Evolutionary conservation across 2,797 vertebrate genomes (phyloP), one percentile per base, ranked within the genome.

Genomic region (Hippocampus kuda): DNA sequence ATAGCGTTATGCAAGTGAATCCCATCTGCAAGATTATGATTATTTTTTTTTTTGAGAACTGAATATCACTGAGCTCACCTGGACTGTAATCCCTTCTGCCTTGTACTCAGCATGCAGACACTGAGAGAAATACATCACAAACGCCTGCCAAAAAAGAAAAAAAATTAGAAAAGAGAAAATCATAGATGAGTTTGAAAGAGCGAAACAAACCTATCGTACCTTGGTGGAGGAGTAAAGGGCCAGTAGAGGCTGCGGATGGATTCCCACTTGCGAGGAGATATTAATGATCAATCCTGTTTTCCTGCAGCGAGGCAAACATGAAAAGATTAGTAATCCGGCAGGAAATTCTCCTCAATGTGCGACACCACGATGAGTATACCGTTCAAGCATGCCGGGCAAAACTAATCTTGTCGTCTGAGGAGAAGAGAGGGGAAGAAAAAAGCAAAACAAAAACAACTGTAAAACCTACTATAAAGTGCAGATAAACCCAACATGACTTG

Each of bases 281-380:
- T 94, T 94, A 72, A 94, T 90, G 75, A 94, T 86, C 54, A 95
- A 72, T 0, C 93, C 93, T 67, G 75, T 91, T 41, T 77, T 70
- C 78, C 93, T 94, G 70, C 13, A 2, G 38, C 64, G 18, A 61
- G 7, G 59, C 63, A 65, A 49, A 3, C 24, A 15, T 42, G 7
- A 26, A 75, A 74, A 38, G 8, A 16, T 70, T 66, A 24, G 70
- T 26, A 79, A 68, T 71, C 9, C 49, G 3, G 46, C 64, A 20
- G 26, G 2, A 22, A 27, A 1, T 66, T 30, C 24, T 48, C 26
- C 18, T 46, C 13, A 65, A 51, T 16, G 12, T 18, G 27, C 18
- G 48, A 4, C 27, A 16, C 34, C 12, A 4, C 34, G n/a, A 41
- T 57, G 20, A 56, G 38, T n/a, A 34, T 89, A 93, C 93, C 92